phyloP scores from a whole-genome alignment of 2,113 vertebrate genomes.

The Phycodurus eques region DNA sequence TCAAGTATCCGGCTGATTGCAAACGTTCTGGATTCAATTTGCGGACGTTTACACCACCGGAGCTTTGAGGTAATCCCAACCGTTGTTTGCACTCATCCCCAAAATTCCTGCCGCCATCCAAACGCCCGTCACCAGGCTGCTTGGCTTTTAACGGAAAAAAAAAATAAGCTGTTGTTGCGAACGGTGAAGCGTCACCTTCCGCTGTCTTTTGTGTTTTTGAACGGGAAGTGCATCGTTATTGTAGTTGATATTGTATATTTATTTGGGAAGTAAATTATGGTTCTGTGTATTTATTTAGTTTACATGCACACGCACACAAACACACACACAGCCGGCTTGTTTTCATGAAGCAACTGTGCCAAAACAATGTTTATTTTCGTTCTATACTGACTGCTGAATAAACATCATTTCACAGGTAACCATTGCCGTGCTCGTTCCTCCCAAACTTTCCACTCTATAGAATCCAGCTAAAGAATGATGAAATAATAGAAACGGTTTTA shows the following conservation, averaged over 20 bases:
- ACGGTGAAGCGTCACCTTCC: conserved; percentile 41
- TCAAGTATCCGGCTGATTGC: conserved; percentile 39
- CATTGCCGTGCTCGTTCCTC: conserved; percentile 33
- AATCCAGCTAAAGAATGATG: too few species aligned
- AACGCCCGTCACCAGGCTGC: conserved; percentile 52
- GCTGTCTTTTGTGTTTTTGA: conserved; percentile 50
- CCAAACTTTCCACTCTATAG: neutral
- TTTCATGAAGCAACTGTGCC: conserved; percentile 76
- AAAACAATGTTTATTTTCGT: conserved; percentile 72
- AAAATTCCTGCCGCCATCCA: conserved; percentile 48
- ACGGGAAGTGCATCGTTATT: conserved; percentile 73
- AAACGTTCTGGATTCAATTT: conserved; percentile 40
- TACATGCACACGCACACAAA: conserved; percentile 12
- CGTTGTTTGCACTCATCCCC: conserved; percentile 30
- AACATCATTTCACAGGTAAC: conserved; percentile 66
- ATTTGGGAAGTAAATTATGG: conserved; percentile 75
- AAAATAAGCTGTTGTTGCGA: conserved; percentile 42
- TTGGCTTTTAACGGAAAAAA: conserved; percentile 33
- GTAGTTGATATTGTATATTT: conserved; percentile 77
- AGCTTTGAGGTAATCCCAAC: conserved; percentile 29
- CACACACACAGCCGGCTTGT: conserved; percentile 67
- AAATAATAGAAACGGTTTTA: too few species aligned
- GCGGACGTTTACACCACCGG: conserved; percentile 31
- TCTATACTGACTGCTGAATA: conserved; percentile 76
- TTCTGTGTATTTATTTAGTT: conserved; percentile 79